Evolutionary conservation across 2,888 invertebrate genomes (phyloP).

Genomic region (Ophion slaviceki): DNA sequence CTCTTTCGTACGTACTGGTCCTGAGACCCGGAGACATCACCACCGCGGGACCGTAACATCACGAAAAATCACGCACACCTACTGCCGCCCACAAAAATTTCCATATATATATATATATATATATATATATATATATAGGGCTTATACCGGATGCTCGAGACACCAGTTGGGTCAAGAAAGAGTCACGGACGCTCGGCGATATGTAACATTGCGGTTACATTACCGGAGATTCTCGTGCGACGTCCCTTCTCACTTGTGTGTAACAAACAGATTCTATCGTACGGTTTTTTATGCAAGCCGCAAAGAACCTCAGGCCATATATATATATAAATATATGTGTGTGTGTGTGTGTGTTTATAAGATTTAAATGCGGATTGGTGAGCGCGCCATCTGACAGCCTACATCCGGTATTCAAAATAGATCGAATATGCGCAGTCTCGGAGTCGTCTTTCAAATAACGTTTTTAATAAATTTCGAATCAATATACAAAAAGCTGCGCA

Average conservation of each 20-base stretch:
- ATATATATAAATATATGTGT: background rate
- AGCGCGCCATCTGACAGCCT: background rate
- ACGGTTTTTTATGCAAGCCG: background rate
- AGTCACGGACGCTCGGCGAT: conserved; percentile 49
- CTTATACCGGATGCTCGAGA: conserved; percentile 7
- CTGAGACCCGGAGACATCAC: conserved; percentile 40
- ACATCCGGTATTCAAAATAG: background rate
- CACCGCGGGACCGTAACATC: conserved; percentile 53
- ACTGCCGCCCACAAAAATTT: conserved; percentile 22
- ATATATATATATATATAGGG: background rate
- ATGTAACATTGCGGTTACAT: conserved; percentile 29
- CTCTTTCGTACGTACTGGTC: conserved; percentile 34
- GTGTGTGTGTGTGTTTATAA: background rate
- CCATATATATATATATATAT: conserved; percentile 1
- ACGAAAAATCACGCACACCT: conserved; percentile 14
- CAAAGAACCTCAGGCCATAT: background rate
- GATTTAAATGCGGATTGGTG: background rate
- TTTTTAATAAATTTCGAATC: background rate
- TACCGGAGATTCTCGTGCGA: conserved; percentile 16
- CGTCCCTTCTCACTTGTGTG: conserved; percentile 4
- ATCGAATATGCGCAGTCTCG: background rate
- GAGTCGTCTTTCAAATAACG: background rate
- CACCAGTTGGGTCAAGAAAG: conserved; percentile 24
- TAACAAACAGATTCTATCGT: background rate
- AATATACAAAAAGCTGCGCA: too few species aligned